Conservation (phyloP, 2,888 invertebrate genomes). For the Agrochola lota region DNA sequence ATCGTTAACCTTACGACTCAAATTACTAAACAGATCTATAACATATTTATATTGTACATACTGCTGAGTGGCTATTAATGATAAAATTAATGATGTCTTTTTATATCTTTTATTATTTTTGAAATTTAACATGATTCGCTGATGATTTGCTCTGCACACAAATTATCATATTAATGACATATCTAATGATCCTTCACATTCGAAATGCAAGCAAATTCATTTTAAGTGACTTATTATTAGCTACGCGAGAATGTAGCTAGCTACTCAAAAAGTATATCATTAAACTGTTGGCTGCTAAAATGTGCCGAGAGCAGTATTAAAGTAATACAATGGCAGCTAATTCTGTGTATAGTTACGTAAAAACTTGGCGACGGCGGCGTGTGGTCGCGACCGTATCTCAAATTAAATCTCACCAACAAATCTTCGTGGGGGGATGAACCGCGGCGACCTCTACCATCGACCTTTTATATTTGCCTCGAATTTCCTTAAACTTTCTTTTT, state of each 20-base stretch:
- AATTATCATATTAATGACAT: neutral
- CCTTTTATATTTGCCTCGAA: conserved; percentile 52
- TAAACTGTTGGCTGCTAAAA: conserved; percentile 49
- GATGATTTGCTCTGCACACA: neutral
- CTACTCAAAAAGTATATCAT: conserved; percentile 45
- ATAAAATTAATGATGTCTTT: neutral
- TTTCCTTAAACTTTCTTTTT: conserved; percentile 10
- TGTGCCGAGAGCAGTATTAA: conserved; percentile 67
- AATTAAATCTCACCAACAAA: conserved; percentile 89
- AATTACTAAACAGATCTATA: neutral
- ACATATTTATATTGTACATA: neutral
- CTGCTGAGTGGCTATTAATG: neutral
- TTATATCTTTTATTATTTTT: neutral
- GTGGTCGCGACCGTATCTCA: conserved; percentile 88
- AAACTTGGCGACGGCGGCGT: conserved; percentile 85
- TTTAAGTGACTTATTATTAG: neutral
- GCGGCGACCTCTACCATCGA: conserved; percentile 73
- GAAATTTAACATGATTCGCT: neutral
- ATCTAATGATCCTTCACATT: neutral
- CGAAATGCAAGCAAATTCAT: conserved; percentile 2
- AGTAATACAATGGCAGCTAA: conserved; percentile 80
- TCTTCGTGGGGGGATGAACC: conserved; percentile 85
- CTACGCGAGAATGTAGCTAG: conserved; percentile 9
- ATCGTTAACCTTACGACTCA: neutral
- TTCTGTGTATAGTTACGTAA: conserved; percentile 80